Conservation (phyloP, 2,797 vertebrate species). For the Pampus argenteus region DNA sequence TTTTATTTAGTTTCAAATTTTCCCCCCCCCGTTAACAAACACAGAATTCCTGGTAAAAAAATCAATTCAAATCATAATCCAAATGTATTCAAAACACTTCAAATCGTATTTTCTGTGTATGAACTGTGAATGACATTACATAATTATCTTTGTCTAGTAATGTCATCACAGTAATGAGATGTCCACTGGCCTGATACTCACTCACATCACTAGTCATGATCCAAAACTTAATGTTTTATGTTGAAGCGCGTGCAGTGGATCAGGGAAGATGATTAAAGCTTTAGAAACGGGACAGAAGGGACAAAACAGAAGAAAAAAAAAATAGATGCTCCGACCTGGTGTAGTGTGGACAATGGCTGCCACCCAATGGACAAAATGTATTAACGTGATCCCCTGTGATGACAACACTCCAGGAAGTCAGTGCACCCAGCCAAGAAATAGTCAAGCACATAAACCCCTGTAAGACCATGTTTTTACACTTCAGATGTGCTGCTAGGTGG, state of each 20-base stretch:
- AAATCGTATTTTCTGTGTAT: not conserved
- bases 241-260: not conserved
- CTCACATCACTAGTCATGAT: not conserved
- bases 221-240: not conserved
- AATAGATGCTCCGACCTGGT: slow-evolving; percentile 6
- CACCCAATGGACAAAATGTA: slow-evolving; percentile 55
- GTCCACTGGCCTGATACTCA: not conserved
- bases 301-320: slow-evolving; percentile 7
- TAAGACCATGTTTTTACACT: not conserved
- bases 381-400: too few species aligned
- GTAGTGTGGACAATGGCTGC: slow-evolving; percentile 44
- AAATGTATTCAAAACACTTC: not conserved
- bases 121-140: not conserved
- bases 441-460: too few species aligned
- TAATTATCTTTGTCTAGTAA: not conserved
- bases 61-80: not conserved
- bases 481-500: not conserved
- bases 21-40: not conserved
- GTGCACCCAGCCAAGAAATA: not conserved
- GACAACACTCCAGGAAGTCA: slow-evolving; percentile 34
- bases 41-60: not conserved
- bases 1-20: not conserved
- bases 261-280: not conserved
- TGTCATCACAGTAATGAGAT: not conserved
- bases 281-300: slow-evolving; percentile 8